These are phyloP conservation scores for Pedetes capensis DNA, from an alignment of 2,113 vertebrate genomes.

Conservation along the genomic window DNA sequence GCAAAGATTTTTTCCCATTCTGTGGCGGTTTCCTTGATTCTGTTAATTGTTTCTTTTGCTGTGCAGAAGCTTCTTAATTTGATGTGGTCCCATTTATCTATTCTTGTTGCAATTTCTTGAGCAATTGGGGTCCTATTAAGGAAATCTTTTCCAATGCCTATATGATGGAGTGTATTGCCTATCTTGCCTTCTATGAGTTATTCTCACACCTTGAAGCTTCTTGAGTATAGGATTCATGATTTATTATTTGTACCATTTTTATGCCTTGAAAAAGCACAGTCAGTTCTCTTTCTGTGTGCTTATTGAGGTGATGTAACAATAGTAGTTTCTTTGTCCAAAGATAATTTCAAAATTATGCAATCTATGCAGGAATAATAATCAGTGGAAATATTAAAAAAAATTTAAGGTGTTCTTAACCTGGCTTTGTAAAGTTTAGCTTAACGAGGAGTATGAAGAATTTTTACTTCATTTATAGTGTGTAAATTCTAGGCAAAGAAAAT, in stretches of 20 bases:
- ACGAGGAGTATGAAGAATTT: not conserved
- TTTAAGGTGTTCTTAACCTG: not conserved
- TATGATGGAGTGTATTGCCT: no score
- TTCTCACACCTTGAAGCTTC: no score
- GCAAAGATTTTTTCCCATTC: no score
- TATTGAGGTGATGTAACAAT: not conserved
- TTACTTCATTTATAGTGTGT: not conserved
- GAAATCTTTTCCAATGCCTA: not conserved
- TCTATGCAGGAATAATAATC: not conserved
- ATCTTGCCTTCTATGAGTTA: no score
- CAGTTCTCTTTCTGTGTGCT: not conserved
- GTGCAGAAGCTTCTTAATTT: no score
- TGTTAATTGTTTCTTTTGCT: no score
- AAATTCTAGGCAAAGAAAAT: slow-evolving; percentile 8
- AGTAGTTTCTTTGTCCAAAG: not conserved
- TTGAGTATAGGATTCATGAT: not conserved
- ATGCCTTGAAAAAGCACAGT: not conserved
- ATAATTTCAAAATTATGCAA: slow-evolving; percentile 30
- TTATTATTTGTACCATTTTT: not conserved
- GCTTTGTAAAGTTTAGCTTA: not conserved
- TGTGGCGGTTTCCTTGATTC: no score
- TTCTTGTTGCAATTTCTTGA: no score
- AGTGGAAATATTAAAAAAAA: not conserved
- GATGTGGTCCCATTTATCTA: no score
- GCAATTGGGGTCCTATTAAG: no score